Evolutionary conservation across 2,797 vertebrate genomes (phyloP).

Genomic region (Myotis myotis): DNA sequence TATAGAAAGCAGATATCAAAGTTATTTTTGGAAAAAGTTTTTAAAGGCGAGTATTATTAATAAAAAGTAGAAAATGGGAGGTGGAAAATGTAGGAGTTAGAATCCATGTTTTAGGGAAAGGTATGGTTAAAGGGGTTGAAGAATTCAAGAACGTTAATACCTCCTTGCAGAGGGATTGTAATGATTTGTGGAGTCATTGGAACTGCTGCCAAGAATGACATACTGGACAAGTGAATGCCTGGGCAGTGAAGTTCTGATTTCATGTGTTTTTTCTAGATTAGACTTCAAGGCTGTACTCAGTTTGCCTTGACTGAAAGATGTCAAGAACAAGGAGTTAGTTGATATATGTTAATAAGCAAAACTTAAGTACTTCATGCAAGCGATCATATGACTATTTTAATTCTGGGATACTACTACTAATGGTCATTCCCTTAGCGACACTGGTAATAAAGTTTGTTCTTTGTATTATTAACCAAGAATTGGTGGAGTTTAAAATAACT

Average conservation of each 20-base stretch:
- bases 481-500: slow-evolving; percentile 40
- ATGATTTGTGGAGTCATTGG: background rate
- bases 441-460: background rate
- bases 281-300: background rate
- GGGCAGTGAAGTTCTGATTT: background rate
- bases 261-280: slow-evolving; percentile 10
- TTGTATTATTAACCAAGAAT: background rate
- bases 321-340: background rate
- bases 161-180: background rate
- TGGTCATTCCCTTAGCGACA: background rate
- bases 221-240: background rate
- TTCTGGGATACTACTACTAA: background rate
- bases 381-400: background rate
- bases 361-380: slow-evolving; percentile 12
- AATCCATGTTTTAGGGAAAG: slow-evolving; percentile 9
- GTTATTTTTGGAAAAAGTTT: slow-evolving; percentile 21
- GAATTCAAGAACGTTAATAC: background rate
- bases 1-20: background rate
- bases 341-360: background rate
- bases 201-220: background rate
- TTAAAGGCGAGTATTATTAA: background rate
- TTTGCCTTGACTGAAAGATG: background rate
- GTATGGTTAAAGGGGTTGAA: background rate
- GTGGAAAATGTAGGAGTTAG: background rate
- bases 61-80: background rate